A percentile compares a stretch with the other conserved stretches of the same genome.
phyloP scores from a whole-genome alignment of 2,888 invertebrate species.

The Embidobia sp. region DNA sequence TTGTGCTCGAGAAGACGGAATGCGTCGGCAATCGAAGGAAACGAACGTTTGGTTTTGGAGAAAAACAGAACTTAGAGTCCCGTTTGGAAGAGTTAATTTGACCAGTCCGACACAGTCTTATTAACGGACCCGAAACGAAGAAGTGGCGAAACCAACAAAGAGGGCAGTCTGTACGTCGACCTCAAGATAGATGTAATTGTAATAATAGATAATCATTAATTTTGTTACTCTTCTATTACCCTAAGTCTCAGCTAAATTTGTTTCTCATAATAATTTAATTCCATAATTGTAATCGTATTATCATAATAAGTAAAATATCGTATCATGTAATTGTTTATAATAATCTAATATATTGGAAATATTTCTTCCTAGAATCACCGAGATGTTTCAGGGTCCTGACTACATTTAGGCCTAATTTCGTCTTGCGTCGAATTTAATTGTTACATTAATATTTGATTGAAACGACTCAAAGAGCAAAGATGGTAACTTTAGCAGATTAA shows the following conservation, averaged over 20 bases:
- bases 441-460: no score
- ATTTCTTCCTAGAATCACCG: constrained; percentile 68
- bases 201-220: constrained; percentile 78
- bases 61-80: neutral
- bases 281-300: constrained; percentile 76
- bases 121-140: constrained; percentile 25
- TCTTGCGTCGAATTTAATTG: constrained; percentile 12
- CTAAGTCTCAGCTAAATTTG: constrained; percentile 77
- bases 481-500: no score
- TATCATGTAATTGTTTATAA: constrained; percentile 72
- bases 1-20: constrained; percentile 68
- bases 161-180: constrained; percentile 75
- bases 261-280: constrained; percentile 78
- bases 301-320: constrained; percentile 68
- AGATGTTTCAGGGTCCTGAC: constrained; percentile 70
- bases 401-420: constrained; percentile 63
- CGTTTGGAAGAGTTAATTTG: constrained; percentile 53
- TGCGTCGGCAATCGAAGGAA: neutral
- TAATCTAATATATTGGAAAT: constrained; percentile 73
- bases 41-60: neutral
- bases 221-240: constrained; percentile 81
- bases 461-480: no score
- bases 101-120: constrained; percentile 53
- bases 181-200: constrained; percentile 69
- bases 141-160: constrained; percentile 74